phyloP scores from a whole-genome alignment of 2,113 vertebrate genomes.

The Alaudala cheleensis region DNA sequence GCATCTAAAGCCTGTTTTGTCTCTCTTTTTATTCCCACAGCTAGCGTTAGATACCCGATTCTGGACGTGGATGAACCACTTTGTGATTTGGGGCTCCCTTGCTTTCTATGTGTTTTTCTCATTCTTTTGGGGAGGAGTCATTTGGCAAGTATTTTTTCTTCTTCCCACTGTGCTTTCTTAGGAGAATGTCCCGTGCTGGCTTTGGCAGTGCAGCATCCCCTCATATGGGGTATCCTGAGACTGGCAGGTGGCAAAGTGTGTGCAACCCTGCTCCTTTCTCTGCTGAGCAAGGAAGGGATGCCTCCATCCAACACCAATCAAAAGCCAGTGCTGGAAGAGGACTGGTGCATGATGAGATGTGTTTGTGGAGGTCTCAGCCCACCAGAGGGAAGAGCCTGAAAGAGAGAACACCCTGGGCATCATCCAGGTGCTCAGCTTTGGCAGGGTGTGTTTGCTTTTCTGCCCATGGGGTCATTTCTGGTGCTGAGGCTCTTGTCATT shows the following conservation, averaged over 20 bases:
- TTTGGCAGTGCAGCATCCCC: accelerated
- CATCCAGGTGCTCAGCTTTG: not conserved
- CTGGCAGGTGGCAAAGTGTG: too few relatives aligned
- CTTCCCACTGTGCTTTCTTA: accelerated
- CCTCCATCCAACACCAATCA: not conserved
- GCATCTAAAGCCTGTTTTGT: not conserved
- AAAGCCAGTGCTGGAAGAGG: not conserved
- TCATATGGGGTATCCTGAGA: accelerated
- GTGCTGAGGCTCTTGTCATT: not conserved
- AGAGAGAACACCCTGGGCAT: accelerated
- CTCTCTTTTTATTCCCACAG: slow-evolving; percentile 65
- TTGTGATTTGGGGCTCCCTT: slow-evolving; percentile 97
- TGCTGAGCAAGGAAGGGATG: not conserved
- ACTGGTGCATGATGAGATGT: not conserved
- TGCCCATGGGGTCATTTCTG: not conserved
- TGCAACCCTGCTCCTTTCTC: not conserved
- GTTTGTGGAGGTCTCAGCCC: not conserved
- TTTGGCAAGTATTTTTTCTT: slow-evolving; percentile 82
- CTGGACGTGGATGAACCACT: slow-evolving; percentile 99
- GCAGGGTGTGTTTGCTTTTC: not conserved
- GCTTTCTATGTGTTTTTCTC: slow-evolving; percentile 98
- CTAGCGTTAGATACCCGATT: slow-evolving; percentile 93
- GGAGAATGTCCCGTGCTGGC: not conserved
- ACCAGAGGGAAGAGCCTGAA: not conserved
- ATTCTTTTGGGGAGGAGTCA: slow-evolving; percentile 98